Conservation (phyloP, 2,797 vertebrate genomes). For the Enteromius radiatus region DNA sequence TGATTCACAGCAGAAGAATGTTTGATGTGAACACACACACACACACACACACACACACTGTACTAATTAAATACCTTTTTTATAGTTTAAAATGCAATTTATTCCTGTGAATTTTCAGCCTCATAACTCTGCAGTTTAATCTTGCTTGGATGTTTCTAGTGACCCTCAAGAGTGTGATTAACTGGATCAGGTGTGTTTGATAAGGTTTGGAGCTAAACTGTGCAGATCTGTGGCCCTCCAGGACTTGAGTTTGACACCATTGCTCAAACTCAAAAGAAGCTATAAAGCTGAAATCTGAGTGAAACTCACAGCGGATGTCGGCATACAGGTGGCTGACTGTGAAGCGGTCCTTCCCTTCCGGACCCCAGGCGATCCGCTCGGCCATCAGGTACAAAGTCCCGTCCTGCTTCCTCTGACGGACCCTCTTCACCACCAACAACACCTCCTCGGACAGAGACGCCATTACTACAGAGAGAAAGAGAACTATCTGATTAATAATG, state of each 20-base stretch:
- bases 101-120: too few species aligned
- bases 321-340: slow-evolving; percentile 95
- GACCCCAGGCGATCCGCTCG: slow-evolving; percentile 95
- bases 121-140: not conserved
- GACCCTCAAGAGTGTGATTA: too few species aligned
- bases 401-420: slow-evolving; percentile 97
- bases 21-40: too few species aligned
- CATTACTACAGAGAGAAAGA: slow-evolving; percentile 77
- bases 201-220: too few species aligned
- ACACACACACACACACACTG: not conserved
- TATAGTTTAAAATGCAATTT: not conserved
- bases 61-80: not conserved
- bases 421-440: slow-evolving; percentile 93
- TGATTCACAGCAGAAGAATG: not conserved
- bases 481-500: not conserved
- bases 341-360: slow-evolving; percentile 97
- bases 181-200: too few species aligned
- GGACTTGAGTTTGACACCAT: too few species aligned
- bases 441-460: slow-evolving; percentile 97
- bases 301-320: slow-evolving; percentile 95
- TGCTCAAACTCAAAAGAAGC: not conserved
- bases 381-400: slow-evolving; percentile 98
- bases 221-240: too few species aligned
- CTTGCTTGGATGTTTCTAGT: too few species aligned
- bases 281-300: not conserved